Percentiles rank a stretch among this genome's conserved stretches.
These are phyloP conservation scores for Drosophila hamatofila DNA, from an alignment of 2,888 invertebrate genomes.

Conservation along the genomic window DNA sequence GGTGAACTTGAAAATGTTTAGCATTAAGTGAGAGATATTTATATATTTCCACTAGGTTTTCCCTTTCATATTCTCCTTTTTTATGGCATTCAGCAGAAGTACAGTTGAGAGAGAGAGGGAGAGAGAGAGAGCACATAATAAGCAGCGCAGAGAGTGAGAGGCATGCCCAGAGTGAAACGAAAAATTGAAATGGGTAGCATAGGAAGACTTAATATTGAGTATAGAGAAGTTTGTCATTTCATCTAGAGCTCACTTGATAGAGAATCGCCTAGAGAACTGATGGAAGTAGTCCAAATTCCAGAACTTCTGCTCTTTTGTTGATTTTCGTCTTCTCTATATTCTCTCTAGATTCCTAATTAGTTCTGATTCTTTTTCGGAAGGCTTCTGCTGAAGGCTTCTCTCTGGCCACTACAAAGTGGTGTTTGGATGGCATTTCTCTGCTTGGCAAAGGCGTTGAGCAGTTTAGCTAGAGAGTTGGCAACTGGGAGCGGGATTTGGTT, in stretches of 20 bases:
- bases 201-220: neutral
- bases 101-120: conserved; percentile 26
- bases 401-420: conserved; percentile 13
- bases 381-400: neutral
- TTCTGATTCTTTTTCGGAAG: neutral
- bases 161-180: neutral
- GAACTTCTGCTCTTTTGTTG: neutral
- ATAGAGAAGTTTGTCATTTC: neutral
- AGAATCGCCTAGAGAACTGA: neutral
- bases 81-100: conserved; percentile 34
- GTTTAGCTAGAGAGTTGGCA: neutral
- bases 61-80: neutral
- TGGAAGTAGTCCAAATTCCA: neutral
- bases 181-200: neutral
- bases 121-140: too few relatives aligned
- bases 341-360: neutral
- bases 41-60: conserved; percentile 45
- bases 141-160: neutral
- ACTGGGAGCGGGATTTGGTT: conserved; percentile 1
- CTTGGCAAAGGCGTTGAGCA: conserved; percentile 9
- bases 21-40: conserved; percentile 64
- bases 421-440: conserved; percentile 31
- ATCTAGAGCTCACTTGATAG: too few relatives aligned
- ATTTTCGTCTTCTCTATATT: neutral
- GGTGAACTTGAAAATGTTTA: conserved; percentile 74